Evolutionary conservation across 2,797 vertebrate species (phyloP).

Genomic region (Limnodromus scolopaceus): DNA sequence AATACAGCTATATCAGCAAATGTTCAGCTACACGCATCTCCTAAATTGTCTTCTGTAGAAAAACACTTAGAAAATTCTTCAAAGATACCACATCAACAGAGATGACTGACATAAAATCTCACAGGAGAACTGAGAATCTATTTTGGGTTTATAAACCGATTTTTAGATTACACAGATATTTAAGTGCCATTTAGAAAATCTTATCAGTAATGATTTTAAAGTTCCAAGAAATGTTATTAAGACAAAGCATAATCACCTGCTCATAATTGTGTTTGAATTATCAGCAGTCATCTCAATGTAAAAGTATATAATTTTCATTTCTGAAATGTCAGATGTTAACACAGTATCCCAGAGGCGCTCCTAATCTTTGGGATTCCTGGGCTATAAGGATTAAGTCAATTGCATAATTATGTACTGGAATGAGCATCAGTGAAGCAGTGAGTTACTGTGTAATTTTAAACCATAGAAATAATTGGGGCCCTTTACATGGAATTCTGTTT

Average conservation of each 20-base stretch:
- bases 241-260: background rate
- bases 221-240: background rate
- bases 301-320: background rate
- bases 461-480: background rate
- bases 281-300: background rate
- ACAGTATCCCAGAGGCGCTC: background rate
- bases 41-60: constrained; percentile 9
- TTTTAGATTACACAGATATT: constrained; percentile 52
- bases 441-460: constrained; percentile 13
- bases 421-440: background rate
- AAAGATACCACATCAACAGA: constrained; percentile 8
- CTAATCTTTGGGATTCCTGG: background rate
- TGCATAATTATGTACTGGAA: constrained; percentile 28
- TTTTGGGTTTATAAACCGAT: constrained; percentile 43
- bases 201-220: background rate
- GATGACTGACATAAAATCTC: constrained; percentile 49
- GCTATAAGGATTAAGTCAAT: background rate
- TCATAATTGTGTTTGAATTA: background rate
- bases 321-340: constrained; percentile 17
- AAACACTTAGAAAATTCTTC: constrained; percentile 14
- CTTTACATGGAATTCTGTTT: background rate
- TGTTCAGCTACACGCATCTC: background rate
- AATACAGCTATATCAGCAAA: constrained; percentile 33
- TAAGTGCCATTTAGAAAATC: constrained; percentile 18
- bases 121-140: background rate